Evolutionary conservation across 2,113 vertebrate genomes (phyloP).

Genomic region (Verasper variegatus): DNA sequence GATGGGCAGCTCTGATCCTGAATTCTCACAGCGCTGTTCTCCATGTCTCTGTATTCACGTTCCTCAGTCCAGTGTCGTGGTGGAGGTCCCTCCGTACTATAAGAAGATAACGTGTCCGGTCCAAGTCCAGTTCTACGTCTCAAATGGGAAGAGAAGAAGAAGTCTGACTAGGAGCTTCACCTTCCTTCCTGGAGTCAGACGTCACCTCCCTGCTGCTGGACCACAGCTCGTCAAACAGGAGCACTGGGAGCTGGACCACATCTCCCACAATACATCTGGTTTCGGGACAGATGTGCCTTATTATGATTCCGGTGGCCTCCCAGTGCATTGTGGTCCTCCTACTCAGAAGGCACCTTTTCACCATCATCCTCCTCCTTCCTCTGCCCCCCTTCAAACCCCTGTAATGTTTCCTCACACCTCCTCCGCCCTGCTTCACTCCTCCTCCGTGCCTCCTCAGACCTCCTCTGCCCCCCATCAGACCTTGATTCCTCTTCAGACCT

Average conservation of each 20-base stretch:
- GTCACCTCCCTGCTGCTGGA: constrained; percentile 11
- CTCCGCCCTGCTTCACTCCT: constrained; percentile 49
- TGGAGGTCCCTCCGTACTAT: constrained; percentile 91
- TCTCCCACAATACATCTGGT: constrained; percentile 62
- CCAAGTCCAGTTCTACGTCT: constrained; percentile 95
- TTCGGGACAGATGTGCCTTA: constrained; percentile 27
- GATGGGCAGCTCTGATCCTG: neutral
- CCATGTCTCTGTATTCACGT: constrained; percentile 9
- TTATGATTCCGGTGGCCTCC: constrained; percentile 64
- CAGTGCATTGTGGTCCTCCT: constrained; percentile 66
- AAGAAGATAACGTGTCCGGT: constrained; percentile 83
- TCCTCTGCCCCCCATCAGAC: constrained; percentile 35
- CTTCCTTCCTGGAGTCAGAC: constrained; percentile 85
- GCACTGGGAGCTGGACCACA: constrained; percentile 81
- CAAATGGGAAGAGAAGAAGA: constrained; percentile 93
- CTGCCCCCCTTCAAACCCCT: constrained; percentile 14
- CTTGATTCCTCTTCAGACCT: constrained; percentile 28
- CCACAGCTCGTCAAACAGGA: constrained; percentile 89
- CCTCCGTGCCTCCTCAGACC: constrained; percentile 32
- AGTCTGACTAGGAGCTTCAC: constrained; percentile 91
- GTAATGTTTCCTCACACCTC: constrained; percentile 46
- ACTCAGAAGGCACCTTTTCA: constrained; percentile 28
- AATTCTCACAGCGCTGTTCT: neutral
- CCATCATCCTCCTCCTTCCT: constrained; percentile 73
- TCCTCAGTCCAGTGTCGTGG: constrained; percentile 87